phyloP scores from a whole-genome alignment of 53 echinoderm and acorn worm genomes.

The Astropecten irregularis region DNA sequence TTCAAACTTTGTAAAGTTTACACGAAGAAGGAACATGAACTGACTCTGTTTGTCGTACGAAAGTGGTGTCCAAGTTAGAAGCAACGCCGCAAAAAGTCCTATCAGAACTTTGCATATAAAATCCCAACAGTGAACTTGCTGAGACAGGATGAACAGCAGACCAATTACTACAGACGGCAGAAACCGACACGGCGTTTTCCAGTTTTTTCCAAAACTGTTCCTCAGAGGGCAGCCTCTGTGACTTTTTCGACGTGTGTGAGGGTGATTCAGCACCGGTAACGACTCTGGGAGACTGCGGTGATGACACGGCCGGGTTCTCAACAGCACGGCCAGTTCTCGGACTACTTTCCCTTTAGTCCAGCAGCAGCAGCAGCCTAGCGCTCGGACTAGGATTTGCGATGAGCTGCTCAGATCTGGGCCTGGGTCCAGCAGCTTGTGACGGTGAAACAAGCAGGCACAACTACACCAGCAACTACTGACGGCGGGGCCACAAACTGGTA shows the following conservation, averaged over 20 bases:
- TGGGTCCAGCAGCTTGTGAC: constrained; percentile 32
- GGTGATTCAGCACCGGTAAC: neutral
- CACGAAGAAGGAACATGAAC: too few species aligned
- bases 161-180: neutral
- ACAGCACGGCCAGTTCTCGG: constrained; percentile 18
- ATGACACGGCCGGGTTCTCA: neutral
- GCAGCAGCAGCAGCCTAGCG: constrained; percentile 13
- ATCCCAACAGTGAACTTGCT: constrained; percentile 15
- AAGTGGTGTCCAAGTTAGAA: neutral
- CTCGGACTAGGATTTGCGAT: neutral
- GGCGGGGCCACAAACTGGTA: constrained; percentile 63
- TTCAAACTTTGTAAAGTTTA: constrained; percentile 17
- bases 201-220: neutral
- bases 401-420: constrained; percentile 56
- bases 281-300: neutral
- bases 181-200: neutral
- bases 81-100: constrained; percentile 10
- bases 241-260: neutral
- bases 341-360: constrained; percentile 24
- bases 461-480: constrained; percentile 56
- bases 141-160: neutral
- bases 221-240: neutral
- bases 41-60: too few species aligned
- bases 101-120: constrained; percentile 26
- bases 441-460: constrained; percentile 48